Base-by-base conservation (phyloP, 2,113 vertebrate species). In the Cyanoderma ruficeps region DNA sequence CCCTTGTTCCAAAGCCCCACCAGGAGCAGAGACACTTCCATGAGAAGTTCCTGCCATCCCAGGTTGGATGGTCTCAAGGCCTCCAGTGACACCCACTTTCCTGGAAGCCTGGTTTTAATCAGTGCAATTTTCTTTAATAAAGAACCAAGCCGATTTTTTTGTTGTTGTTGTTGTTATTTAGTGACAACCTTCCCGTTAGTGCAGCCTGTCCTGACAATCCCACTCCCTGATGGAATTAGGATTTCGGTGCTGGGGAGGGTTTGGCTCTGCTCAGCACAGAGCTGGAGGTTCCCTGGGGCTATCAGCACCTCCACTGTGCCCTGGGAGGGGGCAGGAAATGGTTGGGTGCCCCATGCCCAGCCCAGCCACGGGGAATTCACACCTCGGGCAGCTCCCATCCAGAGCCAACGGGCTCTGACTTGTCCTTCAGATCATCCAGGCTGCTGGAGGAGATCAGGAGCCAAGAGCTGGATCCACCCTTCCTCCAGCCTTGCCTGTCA, bases 201-300 rank as follows among this genome's bases (percentile, higher is more conserved):
- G 52, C 52, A 59, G 33, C 6, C 25, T 46, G 37, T 4, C 30
- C 41, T 0, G 1, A 28, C 25, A 59, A 25, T 9, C 5, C 53
- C 35, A 2, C 23, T 37, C n/a, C 31, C 0, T 0, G 0, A 15
- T 13, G 59, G 9, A 28, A 13, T 44, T 9, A 8, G 39, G 44
- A 46, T 89, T 89, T 75, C 2, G 6, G 52, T 5, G 1, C 50
- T 30, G 41, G 1, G 3, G n/a, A 52, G 24, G 77, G 44, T 25
- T 83, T 91, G 64, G 39, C 60, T 83, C 28, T 31, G 0, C 31
- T 37, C 63, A 74, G 69, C 49, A 46, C 2, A 0, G 59, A 59
- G 33, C 35, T 4, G 3, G 52, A 46, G 3, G 0, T n/a, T 28
- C 35, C 42, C 30, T 25, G 31, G 46, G 56, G 64, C 69, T 79